Evolutionary conservation across 37 sponge, comb jelly and placozoan species (phyloP), one percentile per base, ranked within the genome.

Genomic region (Geodia barretti): DNA sequence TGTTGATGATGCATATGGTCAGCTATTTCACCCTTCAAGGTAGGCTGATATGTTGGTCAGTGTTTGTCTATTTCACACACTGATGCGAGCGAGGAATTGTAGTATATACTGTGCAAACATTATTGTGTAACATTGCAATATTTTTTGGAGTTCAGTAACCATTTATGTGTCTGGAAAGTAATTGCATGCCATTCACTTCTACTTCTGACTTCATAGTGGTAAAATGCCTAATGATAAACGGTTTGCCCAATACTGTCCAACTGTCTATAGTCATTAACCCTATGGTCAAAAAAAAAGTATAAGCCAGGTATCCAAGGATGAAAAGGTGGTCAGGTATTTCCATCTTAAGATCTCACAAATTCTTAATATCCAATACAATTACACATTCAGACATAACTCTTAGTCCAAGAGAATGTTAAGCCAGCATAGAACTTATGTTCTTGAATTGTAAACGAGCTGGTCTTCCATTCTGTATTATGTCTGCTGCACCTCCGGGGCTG

Each of bases 11-110:
- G 68, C 82, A 8, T 36, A 64, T 42, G 89, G 89, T 23, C 24
- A 30, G 20, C 74, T 88, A 35, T 78, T 85, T 62, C 23, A 72
- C 14, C 86, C 63, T 21, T 85, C 86, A 43, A 78, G 72, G 83
- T 71, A 34, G 31, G 80, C n/a, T 82, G 28, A 61, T 61, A 35
- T 64, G 67, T n/a, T n/a, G n/a, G n/a, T n/a, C n/a, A n/a, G 5
- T 78, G 42, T 64, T 30, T 78, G 14, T 75, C 28, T 59, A 11
- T 58, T 31, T 24, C 3, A 5, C 37, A 36, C 64, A 64, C n/a
- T 64, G 24, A 64, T n/a, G n/a, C n/a, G n/a, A n/a, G n/a, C n/a
- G n/a, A n/a, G n/a, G 54, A 47, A 47, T 14, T 14, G 14, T 47
- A 47, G 7, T 14, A 47, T 47, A 17, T 47, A 47, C 54, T 47